These are phyloP conservation scores for Tipula helvola DNA, from an alignment of 2,888 invertebrate species.

Conservation along the genomic window DNA sequence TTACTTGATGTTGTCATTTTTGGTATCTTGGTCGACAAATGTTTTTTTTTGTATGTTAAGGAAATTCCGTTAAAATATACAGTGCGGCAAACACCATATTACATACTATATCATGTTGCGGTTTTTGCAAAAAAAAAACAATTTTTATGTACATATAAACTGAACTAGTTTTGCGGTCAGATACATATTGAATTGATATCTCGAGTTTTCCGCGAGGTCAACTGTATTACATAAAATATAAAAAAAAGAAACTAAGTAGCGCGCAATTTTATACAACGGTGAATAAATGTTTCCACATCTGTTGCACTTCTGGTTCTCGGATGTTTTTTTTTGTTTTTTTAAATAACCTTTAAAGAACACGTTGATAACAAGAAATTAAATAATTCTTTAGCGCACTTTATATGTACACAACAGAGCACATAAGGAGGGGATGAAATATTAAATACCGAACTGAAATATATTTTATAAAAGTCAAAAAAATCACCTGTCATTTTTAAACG, in stretches of 20 bases:
- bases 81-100: neutral
- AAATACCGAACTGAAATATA: neutral
- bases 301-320: neutral
- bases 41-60: neutral
- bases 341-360: neutral
- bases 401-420: neutral
- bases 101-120: neutral
- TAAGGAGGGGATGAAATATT: neutral
- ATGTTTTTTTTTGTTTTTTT: neutral
- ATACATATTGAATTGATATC: neutral
- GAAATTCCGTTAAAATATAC: neutral
- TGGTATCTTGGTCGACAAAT: neutral
- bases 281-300: neutral
- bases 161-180: neutral
- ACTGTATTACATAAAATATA: neutral
- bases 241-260: neutral
- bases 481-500: neutral
- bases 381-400: neutral
- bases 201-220: neutral
- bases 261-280: neutral
- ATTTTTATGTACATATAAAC: neutral
- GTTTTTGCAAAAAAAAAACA: neutral
- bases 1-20: neutral
- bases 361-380: neutral
- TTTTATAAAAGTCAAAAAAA: neutral